phyloP scores from a whole-genome alignment of 2,888 invertebrate species.

The Eupithecia exiguata region DNA sequence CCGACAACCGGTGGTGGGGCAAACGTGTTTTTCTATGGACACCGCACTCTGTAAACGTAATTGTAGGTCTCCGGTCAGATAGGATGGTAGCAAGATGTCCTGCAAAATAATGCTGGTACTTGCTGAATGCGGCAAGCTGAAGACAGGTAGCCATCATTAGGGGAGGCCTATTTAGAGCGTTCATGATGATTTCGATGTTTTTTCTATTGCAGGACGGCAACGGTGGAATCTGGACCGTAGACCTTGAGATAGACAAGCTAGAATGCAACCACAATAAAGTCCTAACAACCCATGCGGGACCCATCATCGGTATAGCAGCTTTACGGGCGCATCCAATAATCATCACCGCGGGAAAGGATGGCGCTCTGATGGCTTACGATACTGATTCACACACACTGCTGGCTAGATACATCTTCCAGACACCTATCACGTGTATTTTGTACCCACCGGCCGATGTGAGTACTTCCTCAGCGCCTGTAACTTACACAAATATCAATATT shows the following conservation, averaged over 20 bases:
- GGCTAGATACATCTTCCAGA: slow-evolving; percentile 82
- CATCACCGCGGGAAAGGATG: slow-evolving; percentile 89
- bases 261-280: slow-evolving; percentile 74
- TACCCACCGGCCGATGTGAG: slow-evolving; percentile 89
- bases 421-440: slow-evolving; percentile 83
- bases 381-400: slow-evolving; percentile 85
- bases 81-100: too few relatives aligned
- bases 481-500: too few relatives aligned
- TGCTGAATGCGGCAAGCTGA: too few relatives aligned
- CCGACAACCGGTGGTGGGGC: too few relatives aligned
- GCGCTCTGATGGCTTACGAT: slow-evolving; percentile 89
- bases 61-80: too few relatives aligned
- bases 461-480: not conserved
- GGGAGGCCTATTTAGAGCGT: too few relatives aligned
- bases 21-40: too few relatives aligned
- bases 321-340: slow-evolving; percentile 88
- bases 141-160: too few relatives aligned
- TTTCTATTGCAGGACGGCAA: slow-evolving; percentile 88
- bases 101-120: too few relatives aligned
- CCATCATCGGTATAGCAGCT: slow-evolving; percentile 86
- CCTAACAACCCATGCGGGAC: slow-evolving; percentile 90
- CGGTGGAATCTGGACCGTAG: slow-evolving; percentile 87
- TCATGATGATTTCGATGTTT: not conserved
- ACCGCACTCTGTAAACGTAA: too few relatives aligned
- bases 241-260: slow-evolving; percentile 75